Conservation (phyloP, 1,140 invertebrate genomes). For the Phymorhynchus buccinoides region DNA sequence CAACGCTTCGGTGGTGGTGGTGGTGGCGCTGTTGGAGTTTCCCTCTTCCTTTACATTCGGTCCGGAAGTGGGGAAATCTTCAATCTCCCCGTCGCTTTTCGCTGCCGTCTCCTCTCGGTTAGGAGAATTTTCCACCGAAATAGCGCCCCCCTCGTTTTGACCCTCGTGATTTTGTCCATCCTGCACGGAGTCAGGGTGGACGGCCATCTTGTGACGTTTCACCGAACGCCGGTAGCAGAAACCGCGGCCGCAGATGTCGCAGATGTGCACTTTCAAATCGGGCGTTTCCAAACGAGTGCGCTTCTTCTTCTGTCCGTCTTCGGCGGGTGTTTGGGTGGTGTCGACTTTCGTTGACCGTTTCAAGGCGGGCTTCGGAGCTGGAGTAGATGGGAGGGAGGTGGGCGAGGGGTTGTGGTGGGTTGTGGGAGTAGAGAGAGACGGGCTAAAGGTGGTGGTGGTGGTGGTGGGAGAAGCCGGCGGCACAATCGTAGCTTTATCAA, state of each 20-base stretch:
- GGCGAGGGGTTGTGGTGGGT: neutral
- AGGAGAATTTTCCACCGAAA: neutral
- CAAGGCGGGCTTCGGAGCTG: neutral
- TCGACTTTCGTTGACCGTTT: neutral
- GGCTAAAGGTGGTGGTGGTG: too few species aligned
- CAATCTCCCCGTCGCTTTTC: neutral
- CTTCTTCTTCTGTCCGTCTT: neutral
- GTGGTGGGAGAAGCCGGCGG: too few species aligned
- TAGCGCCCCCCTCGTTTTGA: neutral
- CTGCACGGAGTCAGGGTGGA: neutral
- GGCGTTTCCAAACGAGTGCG: constrained; percentile 5
- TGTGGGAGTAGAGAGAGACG: neutral
- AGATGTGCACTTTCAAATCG: neutral
- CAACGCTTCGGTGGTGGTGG: too few species aligned
- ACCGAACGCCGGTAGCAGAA: constrained; percentile 4
- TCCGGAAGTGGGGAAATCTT: too few species aligned
- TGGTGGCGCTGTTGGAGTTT: too few species aligned
- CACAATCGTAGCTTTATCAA: neutral
- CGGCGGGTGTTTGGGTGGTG: neutral
- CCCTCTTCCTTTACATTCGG: too few species aligned
- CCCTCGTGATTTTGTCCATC: neutral
- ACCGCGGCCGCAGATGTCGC: neutral
- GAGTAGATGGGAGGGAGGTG: neutral
- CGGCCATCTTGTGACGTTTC: constrained; percentile 7
- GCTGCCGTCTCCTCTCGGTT: neutral